Conservation (phyloP, 2,797 vertebrate species). For the Enteromius paludinosus region DNA sequence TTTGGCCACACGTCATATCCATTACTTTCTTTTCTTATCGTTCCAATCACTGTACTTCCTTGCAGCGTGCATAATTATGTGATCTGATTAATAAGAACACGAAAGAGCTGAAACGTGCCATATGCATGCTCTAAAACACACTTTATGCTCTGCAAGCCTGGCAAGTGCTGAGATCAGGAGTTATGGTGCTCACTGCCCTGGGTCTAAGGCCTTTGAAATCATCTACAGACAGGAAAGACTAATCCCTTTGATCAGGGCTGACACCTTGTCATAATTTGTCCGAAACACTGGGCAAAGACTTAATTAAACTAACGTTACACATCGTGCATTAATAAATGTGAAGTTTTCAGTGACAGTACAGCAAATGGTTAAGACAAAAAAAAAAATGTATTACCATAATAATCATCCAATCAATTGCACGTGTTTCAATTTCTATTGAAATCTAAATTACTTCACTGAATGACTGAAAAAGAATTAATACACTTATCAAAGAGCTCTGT, state of each 20-base stretch:
- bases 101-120: slow-evolving; percentile 35
- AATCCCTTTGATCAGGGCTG: slow-evolving; percentile 52
- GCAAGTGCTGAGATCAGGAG: slow-evolving; percentile 48
- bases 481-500: not conserved
- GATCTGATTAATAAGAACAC: slow-evolving; percentile 36
- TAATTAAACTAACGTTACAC: slow-evolving; percentile 25
- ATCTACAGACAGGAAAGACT: slow-evolving; percentile 39
- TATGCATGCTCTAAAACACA: slow-evolving; percentile 42
- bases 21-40: not conserved
- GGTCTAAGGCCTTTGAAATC: slow-evolving; percentile 41
- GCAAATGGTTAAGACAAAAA: not conserved
- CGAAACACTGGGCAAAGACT: slow-evolving; percentile 14
- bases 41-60: slow-evolving; percentile 5
- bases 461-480: not conserved
- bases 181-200: slow-evolving; percentile 46
- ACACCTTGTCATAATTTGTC: slow-evolving; percentile 49
- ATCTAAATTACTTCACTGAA: too few species aligned
- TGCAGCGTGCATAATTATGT: slow-evolving; percentile 15
- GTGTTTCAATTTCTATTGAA: too few species aligned
- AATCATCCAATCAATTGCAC: not conserved
- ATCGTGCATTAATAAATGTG: not conserved
- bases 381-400: not conserved
- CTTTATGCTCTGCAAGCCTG: slow-evolving; percentile 50
- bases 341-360: slow-evolving; percentile 12
- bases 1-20: too few species aligned